Percentiles rank a stretch among this genome's conserved stretches.
Conservation (phyloP, 2,888 invertebrate genomes). For the Rambutsinella grinnellia region DNA sequence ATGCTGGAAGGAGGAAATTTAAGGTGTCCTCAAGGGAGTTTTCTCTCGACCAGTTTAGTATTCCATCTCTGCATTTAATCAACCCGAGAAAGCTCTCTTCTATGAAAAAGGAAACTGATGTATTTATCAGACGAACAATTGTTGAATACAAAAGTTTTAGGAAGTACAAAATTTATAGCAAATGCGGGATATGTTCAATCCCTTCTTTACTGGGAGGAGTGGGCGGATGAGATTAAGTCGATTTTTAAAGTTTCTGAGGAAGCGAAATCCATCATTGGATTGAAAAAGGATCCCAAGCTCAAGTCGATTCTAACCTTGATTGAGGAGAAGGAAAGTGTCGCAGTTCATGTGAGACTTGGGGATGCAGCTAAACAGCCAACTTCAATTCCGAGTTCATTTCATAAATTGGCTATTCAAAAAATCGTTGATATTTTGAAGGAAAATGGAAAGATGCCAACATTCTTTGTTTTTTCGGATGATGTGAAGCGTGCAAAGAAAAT, state of each 20-base stretch:
- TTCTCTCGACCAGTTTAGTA: constrained; percentile 30
- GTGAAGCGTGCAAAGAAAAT: constrained; percentile 4
- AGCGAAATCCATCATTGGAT: neutral
- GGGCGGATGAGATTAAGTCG: neutral
- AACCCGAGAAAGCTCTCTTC: neutral
- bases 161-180: too few species aligned
- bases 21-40: neutral
- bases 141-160: too few species aligned
- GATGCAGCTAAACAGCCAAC: constrained; percentile 5
- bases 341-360: constrained; percentile 46
- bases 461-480: constrained; percentile 52
- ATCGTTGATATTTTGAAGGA: constrained; percentile 11
- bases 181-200: constrained; percentile 38
- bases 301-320: neutral
- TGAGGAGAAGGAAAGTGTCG: constrained; percentile 39
- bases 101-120: neutral
- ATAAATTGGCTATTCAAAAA: constrained; percentile 15
- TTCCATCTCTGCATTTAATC: constrained; percentile 7
- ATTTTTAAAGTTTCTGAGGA: too few species aligned
- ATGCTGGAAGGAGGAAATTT: too few species aligned
- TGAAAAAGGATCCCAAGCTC: neutral
- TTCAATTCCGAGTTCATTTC: too few species aligned
- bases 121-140: neutral
- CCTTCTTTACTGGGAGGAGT: constrained; percentile 9
- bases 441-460: neutral